These are phyloP conservation scores for Pocillopora verrucosa DNA, from an alignment of 64 coral and sea anemone genomes.

Conservation along the genomic window DNA sequence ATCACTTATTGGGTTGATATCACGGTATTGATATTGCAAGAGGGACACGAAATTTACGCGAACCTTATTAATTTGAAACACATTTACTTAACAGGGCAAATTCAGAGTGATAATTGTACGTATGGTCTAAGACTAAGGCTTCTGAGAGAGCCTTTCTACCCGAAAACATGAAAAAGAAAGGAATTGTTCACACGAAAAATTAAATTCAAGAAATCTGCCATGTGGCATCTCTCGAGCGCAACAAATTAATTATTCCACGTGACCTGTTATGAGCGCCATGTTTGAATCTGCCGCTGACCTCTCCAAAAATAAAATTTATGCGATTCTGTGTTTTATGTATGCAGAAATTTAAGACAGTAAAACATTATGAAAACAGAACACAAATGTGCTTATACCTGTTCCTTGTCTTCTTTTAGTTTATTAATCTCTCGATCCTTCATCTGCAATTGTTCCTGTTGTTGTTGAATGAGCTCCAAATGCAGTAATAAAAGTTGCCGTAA, in stretches of 20 bases:
- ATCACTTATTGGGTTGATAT: no score
- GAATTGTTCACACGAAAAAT: background rate
- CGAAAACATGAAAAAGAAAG: background rate
- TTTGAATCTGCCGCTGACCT: constrained; percentile 76
- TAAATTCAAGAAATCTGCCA: background rate
- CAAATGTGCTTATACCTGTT: constrained; percentile 71
- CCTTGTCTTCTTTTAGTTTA: constrained; percentile 93
- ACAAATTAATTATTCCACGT: constrained; percentile 27
- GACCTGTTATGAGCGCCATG: constrained; percentile 61
- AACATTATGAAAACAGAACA: background rate
- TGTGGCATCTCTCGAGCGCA: background rate
- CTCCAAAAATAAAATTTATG: constrained; percentile 53
- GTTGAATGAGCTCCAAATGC: constrained; percentile 98
- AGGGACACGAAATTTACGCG: no score
- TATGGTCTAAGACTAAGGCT: background rate
- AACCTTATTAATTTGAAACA: no score
- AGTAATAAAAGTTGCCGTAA: constrained; percentile 90
- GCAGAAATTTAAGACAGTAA: background rate
- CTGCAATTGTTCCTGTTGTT: constrained; percentile 94
- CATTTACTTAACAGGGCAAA: no score
- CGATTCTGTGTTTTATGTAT: constrained; percentile 20
- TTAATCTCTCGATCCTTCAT: constrained; percentile 90
- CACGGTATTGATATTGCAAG: no score
- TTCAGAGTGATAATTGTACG: no score
- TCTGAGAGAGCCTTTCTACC: background rate